These are phyloP conservation scores for Atrina japonica DNA, from an alignment of 2,888 invertebrate genomes.

Conservation along the genomic window DNA sequence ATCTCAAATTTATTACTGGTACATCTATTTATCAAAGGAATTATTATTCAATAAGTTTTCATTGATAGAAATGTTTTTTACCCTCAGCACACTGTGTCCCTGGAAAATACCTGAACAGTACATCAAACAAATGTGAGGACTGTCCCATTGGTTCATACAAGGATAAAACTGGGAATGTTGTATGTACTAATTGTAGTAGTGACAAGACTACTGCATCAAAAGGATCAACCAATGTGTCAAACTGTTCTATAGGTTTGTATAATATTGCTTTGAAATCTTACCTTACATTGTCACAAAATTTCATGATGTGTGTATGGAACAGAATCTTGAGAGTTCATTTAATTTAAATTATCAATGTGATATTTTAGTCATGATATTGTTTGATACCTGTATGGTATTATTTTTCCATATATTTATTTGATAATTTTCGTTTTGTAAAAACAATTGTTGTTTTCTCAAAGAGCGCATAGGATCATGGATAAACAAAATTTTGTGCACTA, in stretches of 20 bases:
- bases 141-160: conserved; percentile 42
- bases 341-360: too few relatives aligned
- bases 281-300: neutral
- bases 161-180: conserved; percentile 38
- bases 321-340: too few relatives aligned
- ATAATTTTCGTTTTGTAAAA: too few relatives aligned
- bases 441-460: too few relatives aligned
- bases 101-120: conserved; percentile 41
- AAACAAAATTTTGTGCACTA: too few relatives aligned
- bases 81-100: conserved; percentile 44
- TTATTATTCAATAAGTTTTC: too few relatives aligned
- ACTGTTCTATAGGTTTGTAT: conserved; percentile 41
- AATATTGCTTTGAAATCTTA: neutral
- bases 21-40: too few relatives aligned
- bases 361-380: too few relatives aligned
- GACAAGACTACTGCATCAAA: conserved; percentile 26
- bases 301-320: neutral
- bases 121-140: conserved; percentile 16
- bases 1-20: too few relatives aligned
- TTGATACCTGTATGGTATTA: too few relatives aligned
- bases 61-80: neutral
- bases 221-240: conserved; percentile 7
- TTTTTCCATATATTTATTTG: too few relatives aligned
- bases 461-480: too few relatives aligned
- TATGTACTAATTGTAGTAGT: conserved; percentile 38